These are phyloP conservation scores for Petrocephalus zakoni DNA, from an alignment of 2,113 vertebrate species.

Conservation along the genomic window DNA sequence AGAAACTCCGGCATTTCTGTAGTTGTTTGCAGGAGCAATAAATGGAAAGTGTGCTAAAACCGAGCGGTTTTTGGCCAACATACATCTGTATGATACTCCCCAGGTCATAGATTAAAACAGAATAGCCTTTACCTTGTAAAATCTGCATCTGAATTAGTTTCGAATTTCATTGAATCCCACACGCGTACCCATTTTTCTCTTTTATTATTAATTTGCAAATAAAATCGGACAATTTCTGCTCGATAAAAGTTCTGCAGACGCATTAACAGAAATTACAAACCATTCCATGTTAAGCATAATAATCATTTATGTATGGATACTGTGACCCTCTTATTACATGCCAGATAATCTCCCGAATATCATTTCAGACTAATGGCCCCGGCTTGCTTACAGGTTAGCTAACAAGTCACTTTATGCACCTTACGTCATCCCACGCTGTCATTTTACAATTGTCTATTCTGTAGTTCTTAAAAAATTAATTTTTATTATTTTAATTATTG, in stretches of 20 bases:
- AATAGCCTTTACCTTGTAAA: neutral
- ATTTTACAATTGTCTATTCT: neutral
- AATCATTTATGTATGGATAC: neutral
- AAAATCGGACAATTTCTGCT: neutral
- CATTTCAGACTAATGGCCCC: neutral
- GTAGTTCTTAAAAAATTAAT: neutral
- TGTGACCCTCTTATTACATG: neutral
- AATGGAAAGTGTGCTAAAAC: neutral
- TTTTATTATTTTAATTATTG: neutral
- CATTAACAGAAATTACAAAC: neutral
- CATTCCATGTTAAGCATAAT: neutral
- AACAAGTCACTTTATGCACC: neutral
- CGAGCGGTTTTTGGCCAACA: neutral
- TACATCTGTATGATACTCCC: neutral
- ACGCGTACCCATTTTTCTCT: neutral
- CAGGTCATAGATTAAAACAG: neutral
- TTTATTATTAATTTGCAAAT: neutral
- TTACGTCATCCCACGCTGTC: neutral
- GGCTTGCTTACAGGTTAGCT: neutral
- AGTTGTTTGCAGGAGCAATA: neutral
- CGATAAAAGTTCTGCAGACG: neutral
- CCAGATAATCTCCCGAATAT: neutral
- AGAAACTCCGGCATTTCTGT: neutral
- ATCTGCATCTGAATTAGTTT: neutral
- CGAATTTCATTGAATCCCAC: neutral